Base-by-base conservation (phyloP, 2,888 invertebrate species). In the Saturnia japonica region DNA sequence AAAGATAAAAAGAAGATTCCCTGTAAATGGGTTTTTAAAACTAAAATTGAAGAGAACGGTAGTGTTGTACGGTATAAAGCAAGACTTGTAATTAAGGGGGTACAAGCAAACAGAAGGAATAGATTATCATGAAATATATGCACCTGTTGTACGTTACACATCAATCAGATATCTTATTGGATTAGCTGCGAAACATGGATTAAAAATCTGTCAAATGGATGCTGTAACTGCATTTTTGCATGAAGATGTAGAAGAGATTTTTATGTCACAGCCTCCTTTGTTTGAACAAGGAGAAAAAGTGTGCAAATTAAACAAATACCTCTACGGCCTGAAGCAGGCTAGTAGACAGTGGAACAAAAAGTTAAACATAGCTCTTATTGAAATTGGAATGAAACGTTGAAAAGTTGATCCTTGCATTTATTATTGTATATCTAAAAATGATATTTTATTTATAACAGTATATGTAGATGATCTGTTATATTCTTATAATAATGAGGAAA, bases 141-240 rank as follows among this genome's bases (percentile, higher is more conserved):
- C 78, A 6, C 76, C 78, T 0, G 78, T 78, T 0, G 73, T 77
- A n/a, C 71, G 74, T 51, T 76, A 71, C 67, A 60, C 71, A 6
- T 67, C 71, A 45, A 22, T 73, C n/a, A 34, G 62, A 19, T 72
- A 22, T 34, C 73, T 77, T 45, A 11, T 79, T 72, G 72, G 75
- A 40, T 19, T 77, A 69, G 76, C 77, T 54, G 77, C 75, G 8
- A 74, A 71, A 42, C 68, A 75, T 72, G 34, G 70, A 0, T 12
- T 78, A 8, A 68, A 76, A 28, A 78, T 77, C 16, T 11, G 51
- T 68, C 77, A 77, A 43, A 75, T 78, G 76, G 78, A 77, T 75
- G 78, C 75, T 0, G 67, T 78, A 66, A 71, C 43, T 68, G 77
- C 78, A 2, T 79, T 80, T 68, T 74, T 81, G 28, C 77, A 47